Evolutionary conservation across 2,888 invertebrate species (phyloP).

Genomic region (Andrena trimmerana): DNA sequence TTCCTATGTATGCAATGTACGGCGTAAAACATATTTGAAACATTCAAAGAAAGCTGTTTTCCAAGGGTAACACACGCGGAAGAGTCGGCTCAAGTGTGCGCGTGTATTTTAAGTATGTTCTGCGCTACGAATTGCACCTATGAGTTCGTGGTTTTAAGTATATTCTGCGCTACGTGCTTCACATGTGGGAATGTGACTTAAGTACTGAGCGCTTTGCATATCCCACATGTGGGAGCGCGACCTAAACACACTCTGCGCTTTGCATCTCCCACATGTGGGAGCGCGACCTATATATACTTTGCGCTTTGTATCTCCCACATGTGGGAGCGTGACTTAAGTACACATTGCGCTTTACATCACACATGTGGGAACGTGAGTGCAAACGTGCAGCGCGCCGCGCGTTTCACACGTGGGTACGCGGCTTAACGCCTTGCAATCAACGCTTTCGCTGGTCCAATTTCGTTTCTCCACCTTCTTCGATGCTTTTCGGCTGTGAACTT

Average conservation of each 20-base stretch:
- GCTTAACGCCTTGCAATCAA: slow-evolving; percentile 1
- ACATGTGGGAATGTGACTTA: too few species aligned
- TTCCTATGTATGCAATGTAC: neutral
- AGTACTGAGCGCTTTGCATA: too few species aligned
- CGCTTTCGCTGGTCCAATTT: neutral
- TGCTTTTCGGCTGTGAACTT: slow-evolving; percentile 68
- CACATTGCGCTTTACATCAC: neutral
- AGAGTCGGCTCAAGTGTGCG: too few species aligned
- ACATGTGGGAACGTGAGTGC: neutral
- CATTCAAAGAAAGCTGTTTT: neutral
- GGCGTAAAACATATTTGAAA: neutral
- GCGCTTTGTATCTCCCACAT: neutral
- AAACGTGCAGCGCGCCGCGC: neutral
- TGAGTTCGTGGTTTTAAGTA: too few species aligned
- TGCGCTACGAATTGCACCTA: too few species aligned
- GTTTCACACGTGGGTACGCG: neutral
- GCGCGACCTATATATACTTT: neutral
- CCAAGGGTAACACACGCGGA: too few species aligned
- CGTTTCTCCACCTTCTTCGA: slow-evolving; percentile 44
- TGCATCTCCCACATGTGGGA: neutral
- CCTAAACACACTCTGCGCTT: too few species aligned
- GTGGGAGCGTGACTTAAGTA: neutral
- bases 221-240: too few species aligned
- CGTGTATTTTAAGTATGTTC: too few species aligned
- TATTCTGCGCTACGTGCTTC: too few species aligned